Conservation (phyloP, 2,797 vertebrate genomes). For the Liparis tanakae region DNA sequence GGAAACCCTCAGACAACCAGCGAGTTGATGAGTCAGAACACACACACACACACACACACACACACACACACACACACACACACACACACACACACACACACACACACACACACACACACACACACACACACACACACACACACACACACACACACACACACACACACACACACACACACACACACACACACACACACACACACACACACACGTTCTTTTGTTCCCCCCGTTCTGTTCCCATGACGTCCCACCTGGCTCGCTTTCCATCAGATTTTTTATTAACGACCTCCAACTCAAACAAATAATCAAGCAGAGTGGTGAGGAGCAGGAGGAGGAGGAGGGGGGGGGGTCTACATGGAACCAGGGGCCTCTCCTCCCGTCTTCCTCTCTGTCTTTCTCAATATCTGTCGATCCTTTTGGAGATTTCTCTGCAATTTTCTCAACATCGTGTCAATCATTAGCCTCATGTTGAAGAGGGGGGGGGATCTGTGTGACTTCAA, state of each 20-base stretch:
- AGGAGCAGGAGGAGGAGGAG: conserved; percentile 27
- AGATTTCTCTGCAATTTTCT: conserved; percentile 2
- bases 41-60: conserved; percentile 46
- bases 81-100: conserved; percentile 13
- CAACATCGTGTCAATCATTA: neutral
- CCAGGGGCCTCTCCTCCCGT: neutral
- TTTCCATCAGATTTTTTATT: conserved; percentile 49
- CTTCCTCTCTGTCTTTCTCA: conserved; percentile 2
- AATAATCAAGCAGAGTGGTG: conserved; percentile 58
- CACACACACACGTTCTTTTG: conserved; percentile 79
- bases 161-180: conserved; percentile 29
- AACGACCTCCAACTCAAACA: conserved; percentile 60
- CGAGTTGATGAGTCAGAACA: conserved; percentile 60
- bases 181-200: conserved; percentile 30
- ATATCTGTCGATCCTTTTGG: conserved; percentile 1
- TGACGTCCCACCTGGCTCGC: conserved; percentile 56
- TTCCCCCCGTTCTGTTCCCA: conserved; percentile 64
- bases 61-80: conserved; percentile 27
- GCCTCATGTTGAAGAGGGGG: neutral
- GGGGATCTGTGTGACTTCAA: conserved; percentile 6
- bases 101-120: conserved; percentile 29
- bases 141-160: conserved; percentile 47
- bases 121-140: conserved; percentile 30
- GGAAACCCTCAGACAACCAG: conserved; percentile 58
- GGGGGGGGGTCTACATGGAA: conserved; percentile 25